A percentile compares a stretch with the other conserved stretches of the same genome.
Conservation (phyloP, 1,140 invertebrate genomes). For the Dysdera silvatica region DNA sequence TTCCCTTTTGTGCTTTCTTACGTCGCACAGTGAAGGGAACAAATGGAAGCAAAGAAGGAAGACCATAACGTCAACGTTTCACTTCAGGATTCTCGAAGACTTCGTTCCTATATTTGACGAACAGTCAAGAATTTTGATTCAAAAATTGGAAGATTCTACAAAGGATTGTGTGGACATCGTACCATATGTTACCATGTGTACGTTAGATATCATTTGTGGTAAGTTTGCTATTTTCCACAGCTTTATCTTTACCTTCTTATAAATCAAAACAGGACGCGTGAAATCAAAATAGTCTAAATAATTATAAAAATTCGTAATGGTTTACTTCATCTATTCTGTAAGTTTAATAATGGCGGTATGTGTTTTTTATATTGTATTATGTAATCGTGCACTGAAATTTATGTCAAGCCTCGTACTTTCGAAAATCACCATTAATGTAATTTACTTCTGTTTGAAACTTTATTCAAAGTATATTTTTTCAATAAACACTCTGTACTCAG, state of each 20-base stretch:
- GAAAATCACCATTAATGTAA: no score
- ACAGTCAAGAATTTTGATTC: slow-evolving; percentile 52
- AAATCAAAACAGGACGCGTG: not conserved
- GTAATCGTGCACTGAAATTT: slow-evolving; percentile 58
- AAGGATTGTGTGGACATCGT: slow-evolving; percentile 31
- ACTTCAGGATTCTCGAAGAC: slow-evolving; percentile 50
- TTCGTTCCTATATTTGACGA: slow-evolving; percentile 51
- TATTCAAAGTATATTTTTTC: no score
- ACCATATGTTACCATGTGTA: slow-evolving; percentile 20
- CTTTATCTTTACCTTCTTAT: not conserved
- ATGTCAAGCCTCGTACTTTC: slow-evolving; percentile 8
- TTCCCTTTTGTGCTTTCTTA: no score
- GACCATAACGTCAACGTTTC: slow-evolving; percentile 50
- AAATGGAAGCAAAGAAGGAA: slow-evolving; percentile 46
- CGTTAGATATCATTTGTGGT: slow-evolving; percentile 34
- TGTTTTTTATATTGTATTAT: not conserved
- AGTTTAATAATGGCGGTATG: not conserved
- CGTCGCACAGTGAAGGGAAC: slow-evolving; percentile 55
- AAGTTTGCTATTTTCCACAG: slow-evolving; percentile 1
- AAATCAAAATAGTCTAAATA: not conserved
- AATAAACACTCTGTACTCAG: no score
- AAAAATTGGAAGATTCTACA: slow-evolving; percentile 51
- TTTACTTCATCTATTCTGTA: not conserved
- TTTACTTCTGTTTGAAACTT: no score
- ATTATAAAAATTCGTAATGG: not conserved